Evolutionary conservation across 2,113 vertebrate species (phyloP).

Genomic region (Apodemus sylvaticus): DNA sequence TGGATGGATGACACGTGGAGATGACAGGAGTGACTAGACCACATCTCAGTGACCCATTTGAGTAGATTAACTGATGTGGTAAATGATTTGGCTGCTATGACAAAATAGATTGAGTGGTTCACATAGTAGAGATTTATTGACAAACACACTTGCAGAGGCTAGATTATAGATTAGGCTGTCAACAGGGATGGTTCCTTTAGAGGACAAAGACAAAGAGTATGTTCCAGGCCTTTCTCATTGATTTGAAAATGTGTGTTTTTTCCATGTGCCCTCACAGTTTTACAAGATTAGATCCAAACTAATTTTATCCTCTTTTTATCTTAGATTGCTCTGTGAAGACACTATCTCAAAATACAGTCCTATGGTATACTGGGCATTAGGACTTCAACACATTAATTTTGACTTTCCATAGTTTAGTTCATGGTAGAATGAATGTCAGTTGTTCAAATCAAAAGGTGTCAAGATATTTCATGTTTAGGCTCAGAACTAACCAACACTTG

Average conservation of each 20-base stretch:
- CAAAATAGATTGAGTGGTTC: not conserved
- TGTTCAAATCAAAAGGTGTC: not conserved
- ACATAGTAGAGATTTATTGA: not conserved
- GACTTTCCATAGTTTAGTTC: not conserved
- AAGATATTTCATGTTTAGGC: no score
- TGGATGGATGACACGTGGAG: not conserved
- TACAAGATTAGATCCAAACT: not conserved
- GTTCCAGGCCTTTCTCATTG: not conserved
- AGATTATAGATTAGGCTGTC: no score
- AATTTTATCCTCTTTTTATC: not conserved
- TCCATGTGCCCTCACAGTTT: not conserved
- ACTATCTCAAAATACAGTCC: not conserved
- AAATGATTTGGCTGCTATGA: no score
- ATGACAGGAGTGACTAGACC: no score
- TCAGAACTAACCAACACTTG: not conserved
- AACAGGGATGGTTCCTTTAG: not conserved
- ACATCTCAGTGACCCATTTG: not conserved
- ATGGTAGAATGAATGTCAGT: not conserved
- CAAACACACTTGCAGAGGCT: accelerated
- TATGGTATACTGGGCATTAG: accelerated
- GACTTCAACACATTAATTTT: no score
- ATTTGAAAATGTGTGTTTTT: no score
- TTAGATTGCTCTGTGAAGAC: not conserved
- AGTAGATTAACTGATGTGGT: no score
- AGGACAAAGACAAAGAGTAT: not conserved